Evolutionary conservation across 64 coral and sea anemone species (phyloP), one percentile per base, ranked within the genome.

Genomic region (Porites lutea): DNA sequence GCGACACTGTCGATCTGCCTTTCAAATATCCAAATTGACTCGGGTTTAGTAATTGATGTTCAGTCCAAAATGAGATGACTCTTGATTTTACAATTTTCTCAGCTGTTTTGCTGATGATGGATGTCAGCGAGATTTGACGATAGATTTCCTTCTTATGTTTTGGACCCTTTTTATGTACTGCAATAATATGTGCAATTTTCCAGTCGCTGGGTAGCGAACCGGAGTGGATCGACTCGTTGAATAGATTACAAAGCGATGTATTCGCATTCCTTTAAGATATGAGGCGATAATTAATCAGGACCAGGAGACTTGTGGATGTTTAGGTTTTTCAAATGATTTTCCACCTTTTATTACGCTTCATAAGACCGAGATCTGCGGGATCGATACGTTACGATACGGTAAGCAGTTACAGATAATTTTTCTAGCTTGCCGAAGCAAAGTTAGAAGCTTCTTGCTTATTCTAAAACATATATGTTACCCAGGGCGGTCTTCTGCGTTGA

Each of bases 41-140:
- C 27, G 27, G 27, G 27, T 37, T 37, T 37, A 37, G 27, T 37
- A 37, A 37, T 46, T 73, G 71, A 46, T 73, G 64, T 19, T 73
- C 45, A 88, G 70, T 89, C 90, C 79, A 92, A 72, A 92, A 72
- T 59, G 72, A 72, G 12, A 86, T 74, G 46, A 76, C 62, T 67
- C 69, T 88, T n/a, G 66, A 66, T 21, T 18, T 45, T 59, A 52
- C 48, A 58, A 88, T 88, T 21, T 88, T 88, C 37, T 88, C 67
- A 23, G 18, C 14, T 72, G 52, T 74, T 74, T 88, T 88, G 71
- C 72, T 66, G 23, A 92, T 75, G 45, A 77, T 89, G 45, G 79
- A 86, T 15, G 78, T 94, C 19, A 92, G 59, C 20, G 70, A 92
- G 57, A 92, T 83, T 61, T 83, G 79, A 48, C 70, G 90, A 9